Conservation (phyloP, 1,140 invertebrate genomes). For the Caenorhabditis remanei region DNA sequence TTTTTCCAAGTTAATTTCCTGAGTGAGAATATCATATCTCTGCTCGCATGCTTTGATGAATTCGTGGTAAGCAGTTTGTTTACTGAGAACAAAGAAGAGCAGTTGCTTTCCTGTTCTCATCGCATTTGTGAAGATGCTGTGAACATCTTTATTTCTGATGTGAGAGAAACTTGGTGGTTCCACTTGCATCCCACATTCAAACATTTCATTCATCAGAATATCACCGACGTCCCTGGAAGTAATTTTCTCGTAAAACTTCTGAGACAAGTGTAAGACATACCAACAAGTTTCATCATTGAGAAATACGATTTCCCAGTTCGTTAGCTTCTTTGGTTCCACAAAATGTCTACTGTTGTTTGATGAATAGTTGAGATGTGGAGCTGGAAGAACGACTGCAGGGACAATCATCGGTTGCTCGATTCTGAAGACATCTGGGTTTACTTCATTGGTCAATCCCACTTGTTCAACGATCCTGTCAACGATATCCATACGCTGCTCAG, state of each 20-base stretch:
- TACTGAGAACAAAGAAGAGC: neutral
- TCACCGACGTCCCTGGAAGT: neutral
- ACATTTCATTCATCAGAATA: neutral
- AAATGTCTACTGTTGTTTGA: neutral
- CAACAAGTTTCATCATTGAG: neutral
- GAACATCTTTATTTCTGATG: neutral
- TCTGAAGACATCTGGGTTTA: neutral
- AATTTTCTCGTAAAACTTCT: neutral
- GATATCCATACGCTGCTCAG: neutral
- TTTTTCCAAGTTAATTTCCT: neutral
- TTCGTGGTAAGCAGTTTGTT: neutral
- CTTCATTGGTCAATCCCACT: neutral
- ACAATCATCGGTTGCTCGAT: neutral
- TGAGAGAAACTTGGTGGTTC: neutral
- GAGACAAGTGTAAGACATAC: neutral
- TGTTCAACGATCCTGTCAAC: neutral
- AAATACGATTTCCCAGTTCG: neutral
- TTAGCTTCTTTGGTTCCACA: neutral
- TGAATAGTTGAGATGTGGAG: neutral
- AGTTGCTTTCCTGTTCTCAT: neutral
- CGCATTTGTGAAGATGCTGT: neutral
- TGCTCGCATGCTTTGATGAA: neutral
- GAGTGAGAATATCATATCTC: neutral
- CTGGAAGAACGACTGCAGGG: neutral
- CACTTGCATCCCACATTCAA: neutral